These are phyloP conservation scores for Carcina quercana DNA, from an alignment of 2,888 invertebrate species.

Conservation along the genomic window DNA sequence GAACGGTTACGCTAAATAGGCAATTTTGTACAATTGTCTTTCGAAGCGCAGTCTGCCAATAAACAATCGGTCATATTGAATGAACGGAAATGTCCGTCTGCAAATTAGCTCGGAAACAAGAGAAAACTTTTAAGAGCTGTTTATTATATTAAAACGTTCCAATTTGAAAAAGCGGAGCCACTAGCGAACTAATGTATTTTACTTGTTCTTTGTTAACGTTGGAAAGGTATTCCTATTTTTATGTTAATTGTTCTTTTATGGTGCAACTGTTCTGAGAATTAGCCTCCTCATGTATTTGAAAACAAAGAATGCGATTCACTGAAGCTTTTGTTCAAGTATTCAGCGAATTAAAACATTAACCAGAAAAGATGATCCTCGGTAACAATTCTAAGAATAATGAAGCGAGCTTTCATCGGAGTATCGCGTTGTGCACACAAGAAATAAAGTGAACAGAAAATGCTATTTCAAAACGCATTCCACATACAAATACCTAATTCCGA, in stretches of 20 bases:
- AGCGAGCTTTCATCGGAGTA: slow-evolving; percentile 24
- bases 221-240: no score
- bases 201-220: slow-evolving; percentile 34
- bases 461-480: slow-evolving; percentile 72
- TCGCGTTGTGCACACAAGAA: slow-evolving; percentile 30
- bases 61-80: slow-evolving; percentile 73
- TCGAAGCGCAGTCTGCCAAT: slow-evolving; percentile 58
- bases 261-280: not conserved
- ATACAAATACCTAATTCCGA: slow-evolving; percentile 73
- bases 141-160: slow-evolving; percentile 65
- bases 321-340: slow-evolving; percentile 5
- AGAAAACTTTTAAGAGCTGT: slow-evolving; percentile 64
- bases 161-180: slow-evolving; percentile 44
- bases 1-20: slow-evolving; percentile 55
- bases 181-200: slow-evolving; percentile 49
- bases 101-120: slow-evolving; percentile 69
- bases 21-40: slow-evolving; percentile 66
- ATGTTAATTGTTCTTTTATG: not conserved
- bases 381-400: slow-evolving; percentile 25
- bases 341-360: slow-evolving; percentile 12
- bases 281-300: not conserved
- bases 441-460: slow-evolving; percentile 61
- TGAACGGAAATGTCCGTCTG: slow-evolving; percentile 71
- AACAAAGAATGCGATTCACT: not conserved
- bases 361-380: slow-evolving; percentile 14